Base-by-base conservation (phyloP, 2,888 invertebrate genomes). In the Tipula lateralis region DNA sequence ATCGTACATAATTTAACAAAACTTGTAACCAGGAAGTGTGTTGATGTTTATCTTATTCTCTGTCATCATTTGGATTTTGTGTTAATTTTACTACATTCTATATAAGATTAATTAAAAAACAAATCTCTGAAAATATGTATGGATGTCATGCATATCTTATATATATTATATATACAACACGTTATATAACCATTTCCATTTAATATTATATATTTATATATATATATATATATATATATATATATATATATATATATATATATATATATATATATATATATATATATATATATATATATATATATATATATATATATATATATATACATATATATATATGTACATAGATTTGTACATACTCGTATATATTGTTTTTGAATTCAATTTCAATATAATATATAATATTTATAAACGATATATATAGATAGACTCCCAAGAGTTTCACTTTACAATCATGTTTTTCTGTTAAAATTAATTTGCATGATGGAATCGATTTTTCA, bases 401-500 rank as follows among this genome's bases (percentile, higher is more conserved):
- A 39, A 39, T 6, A n/a, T n/a, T n/a, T n/a, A n/a, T n/a, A n/a
- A n/a, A n/a, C n/a, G n/a, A n/a, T n/a, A n/a, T n/a, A n/a, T n/a
- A n/a, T 39, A 39, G 9, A 50, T 50, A 50, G 66, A 66, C 66
- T 66, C 66, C 66, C 66, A 66, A 66, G 66, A 66, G 66, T 66
- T 66, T 66, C 24, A 24, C 9, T 66, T 66, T 66, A 19, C 66
- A 66, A 66, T 66, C 66, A 66, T 66, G 66, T 66, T 66, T 66
- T 66, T 19, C 9, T 66, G 66, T 66, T 66, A 66, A 66, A 66
- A 66, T 66, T 66, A 66, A 66, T 66, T 66, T 66, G 66, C 66
- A 66, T 66, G 66, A 66, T 66, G 66, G 66, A 66, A 66, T 66
- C 66, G 66, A 66, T 66, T 66, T 66, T 66, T 66, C 66, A 66